phyloP scores from a whole-genome alignment of 1,140 invertebrate genomes.

The Drosophila busckii region DNA sequence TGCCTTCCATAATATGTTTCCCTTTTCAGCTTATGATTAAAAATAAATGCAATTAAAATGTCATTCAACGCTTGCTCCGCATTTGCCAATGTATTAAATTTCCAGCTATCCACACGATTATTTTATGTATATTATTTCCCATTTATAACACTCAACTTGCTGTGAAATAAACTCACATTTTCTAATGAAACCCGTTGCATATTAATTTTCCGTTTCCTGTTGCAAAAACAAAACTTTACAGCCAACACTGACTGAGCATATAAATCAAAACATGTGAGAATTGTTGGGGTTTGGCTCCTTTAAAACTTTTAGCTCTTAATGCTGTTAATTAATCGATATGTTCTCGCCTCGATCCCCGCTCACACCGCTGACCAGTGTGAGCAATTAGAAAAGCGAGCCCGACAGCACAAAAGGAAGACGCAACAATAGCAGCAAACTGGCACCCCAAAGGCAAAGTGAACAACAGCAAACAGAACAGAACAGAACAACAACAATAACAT shows the following conservation, averaged over 20 bases:
- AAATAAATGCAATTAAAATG: no score
- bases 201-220: conserved; percentile 39
- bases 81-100: no score
- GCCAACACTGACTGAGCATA: conserved; percentile 7
- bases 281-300: conserved; percentile 3
- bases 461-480: conserved; percentile 18
- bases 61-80: no score
- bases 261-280: conserved; percentile 45
- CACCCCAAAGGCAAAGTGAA: conserved; percentile 17
- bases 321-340: conserved; percentile 69
- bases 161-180: conserved; percentile 3
- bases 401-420: conserved; percentile 7
- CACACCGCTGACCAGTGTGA: conserved; percentile 11
- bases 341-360: conserved; percentile 1
- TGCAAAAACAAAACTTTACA: neutral
- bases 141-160: no score
- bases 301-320: conserved; percentile 70
- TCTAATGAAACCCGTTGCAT: conserved; percentile 7
- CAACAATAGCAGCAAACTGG: conserved; percentile 4
- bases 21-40: no score
- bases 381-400: conserved; percentile 62
- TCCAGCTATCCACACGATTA: no score
- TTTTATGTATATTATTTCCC: no score
- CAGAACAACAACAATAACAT: conserved; percentile 38
- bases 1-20: no score